Base-by-base conservation (phyloP, 2,888 invertebrate species). In the Unio pictorum region DNA sequence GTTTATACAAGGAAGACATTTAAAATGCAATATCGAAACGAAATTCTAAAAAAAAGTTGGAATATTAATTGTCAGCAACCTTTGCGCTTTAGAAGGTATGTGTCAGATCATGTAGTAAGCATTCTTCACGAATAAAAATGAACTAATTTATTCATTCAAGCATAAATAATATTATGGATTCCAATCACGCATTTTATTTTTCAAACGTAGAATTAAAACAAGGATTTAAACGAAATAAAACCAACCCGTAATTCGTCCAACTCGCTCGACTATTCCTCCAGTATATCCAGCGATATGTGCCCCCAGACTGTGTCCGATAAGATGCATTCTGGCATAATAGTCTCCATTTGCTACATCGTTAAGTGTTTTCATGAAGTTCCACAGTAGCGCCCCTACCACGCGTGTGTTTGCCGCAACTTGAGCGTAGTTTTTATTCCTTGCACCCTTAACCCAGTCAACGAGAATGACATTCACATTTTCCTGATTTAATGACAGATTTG, bases 281-380 rank as follows among this genome's bases (percentile, higher is more conserved):
- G 95, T 95, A 87, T 96, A 96, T n/a, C 95, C 95, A 1, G 95
- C 95, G 0, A 95, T 94, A 85, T 96, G 96, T 0, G 95, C 94
- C 1, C 96, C 96, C 72, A 96, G 91, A 73, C 95, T 95, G 91
- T 96, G 96, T 0, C 96, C 96, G 73, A 96, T 94, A 71, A 96
- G 92, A 87, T 96, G 96, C 23, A 96, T 93, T 81, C 68, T 67
- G 7, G 4, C 26, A 59, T 34, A 55, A 28, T 67, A 69, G 4
- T 56, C 30, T 4, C 74, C 76, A 17, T 71, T 74, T 8, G 67
- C 67, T 4, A 59, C 55, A 6, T 26, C 64, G 18, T 75, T 67
- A 56, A 89, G 75, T 28, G 74, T 66, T 65, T 78, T 66, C 18
- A 86, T 76, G 26, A 87, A 67, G 23, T 82, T 69, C 1, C 85